Percentiles rank a stretch among this genome's conserved stretches.
Conservation (phyloP, 2,113 vertebrate genomes). For the Edolisoma coerulescens region DNA sequence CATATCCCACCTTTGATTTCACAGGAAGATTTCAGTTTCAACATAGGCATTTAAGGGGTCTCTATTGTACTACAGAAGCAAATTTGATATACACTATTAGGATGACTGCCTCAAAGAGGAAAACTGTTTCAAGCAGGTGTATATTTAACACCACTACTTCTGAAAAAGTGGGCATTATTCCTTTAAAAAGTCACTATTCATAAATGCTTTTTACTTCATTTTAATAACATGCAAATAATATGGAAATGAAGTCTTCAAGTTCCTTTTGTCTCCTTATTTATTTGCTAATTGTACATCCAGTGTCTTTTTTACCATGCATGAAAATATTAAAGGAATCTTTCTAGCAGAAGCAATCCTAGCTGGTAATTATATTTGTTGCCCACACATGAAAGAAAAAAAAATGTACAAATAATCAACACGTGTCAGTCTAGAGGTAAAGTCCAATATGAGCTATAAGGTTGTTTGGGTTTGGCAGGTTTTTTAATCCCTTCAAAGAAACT, state of each 20-base stretch:
- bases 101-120: not conserved
- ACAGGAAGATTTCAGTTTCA: not conserved
- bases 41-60: not conserved
- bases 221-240: not conserved
- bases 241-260: fast-evolving
- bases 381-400: not conserved
- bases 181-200: not conserved
- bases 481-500: not conserved
- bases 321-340: not conserved
- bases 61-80: not conserved
- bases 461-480: not conserved
- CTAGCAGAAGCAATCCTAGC: not conserved
- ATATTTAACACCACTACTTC: not conserved
- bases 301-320: not conserved
- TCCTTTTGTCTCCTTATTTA: not conserved
- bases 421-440: not conserved
- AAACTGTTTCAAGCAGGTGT: not conserved
- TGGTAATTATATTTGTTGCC: not conserved
- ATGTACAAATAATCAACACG: not conserved
- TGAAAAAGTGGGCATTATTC: not conserved
- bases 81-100: not conserved
- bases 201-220: not conserved
- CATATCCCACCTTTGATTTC: not conserved
- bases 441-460: not conserved
- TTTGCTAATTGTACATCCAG: not conserved